These are phyloP conservation scores for Chloroclysta siterata DNA, from an alignment of 2,888 invertebrate genomes.

Conservation along the genomic window DNA sequence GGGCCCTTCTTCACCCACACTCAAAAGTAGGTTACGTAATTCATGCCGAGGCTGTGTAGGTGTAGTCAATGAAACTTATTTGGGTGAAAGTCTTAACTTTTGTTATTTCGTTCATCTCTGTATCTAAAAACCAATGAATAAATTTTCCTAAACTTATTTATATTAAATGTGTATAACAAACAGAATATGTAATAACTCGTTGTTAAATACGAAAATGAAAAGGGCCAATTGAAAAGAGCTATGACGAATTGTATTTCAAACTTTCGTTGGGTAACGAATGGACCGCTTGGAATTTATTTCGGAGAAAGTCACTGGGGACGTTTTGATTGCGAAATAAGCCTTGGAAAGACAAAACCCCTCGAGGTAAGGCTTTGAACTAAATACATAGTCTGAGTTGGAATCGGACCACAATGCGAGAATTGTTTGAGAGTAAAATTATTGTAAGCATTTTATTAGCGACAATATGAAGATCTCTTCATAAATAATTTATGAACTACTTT, in stretches of 20 bases:
- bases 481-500: constrained; percentile 1
- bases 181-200: constrained; percentile 3
- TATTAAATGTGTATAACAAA: neutral
- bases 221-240: constrained; percentile 37
- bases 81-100: neutral
- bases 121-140: neutral
- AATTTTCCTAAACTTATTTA: neutral
- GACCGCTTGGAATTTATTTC: constrained; percentile 35
- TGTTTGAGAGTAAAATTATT: constrained; percentile 15
- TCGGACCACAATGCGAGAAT: constrained; percentile 37
- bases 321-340: constrained; percentile 61
- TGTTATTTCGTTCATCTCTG: neutral
- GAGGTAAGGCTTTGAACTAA: constrained; percentile 53
- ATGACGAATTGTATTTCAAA: constrained; percentile 35
- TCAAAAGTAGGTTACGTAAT: constrained; percentile 35
- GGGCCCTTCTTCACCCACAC: constrained; percentile 46
- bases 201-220: constrained; percentile 14
- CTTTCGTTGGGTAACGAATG: constrained; percentile 32
- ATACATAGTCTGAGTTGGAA: constrained; percentile 48
- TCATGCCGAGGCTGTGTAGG: constrained; percentile 18
- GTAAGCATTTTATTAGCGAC: constrained; percentile 24
- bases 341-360: constrained; percentile 53
- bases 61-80: neutral
- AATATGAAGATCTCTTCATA: constrained; percentile 10
- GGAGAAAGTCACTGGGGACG: constrained; percentile 47